A percentile compares a stretch with the other conserved stretches of the same genome.
Evolutionary conservation across 2,888 invertebrate species (phyloP).

Genomic region (Sisyra nigra): DNA sequence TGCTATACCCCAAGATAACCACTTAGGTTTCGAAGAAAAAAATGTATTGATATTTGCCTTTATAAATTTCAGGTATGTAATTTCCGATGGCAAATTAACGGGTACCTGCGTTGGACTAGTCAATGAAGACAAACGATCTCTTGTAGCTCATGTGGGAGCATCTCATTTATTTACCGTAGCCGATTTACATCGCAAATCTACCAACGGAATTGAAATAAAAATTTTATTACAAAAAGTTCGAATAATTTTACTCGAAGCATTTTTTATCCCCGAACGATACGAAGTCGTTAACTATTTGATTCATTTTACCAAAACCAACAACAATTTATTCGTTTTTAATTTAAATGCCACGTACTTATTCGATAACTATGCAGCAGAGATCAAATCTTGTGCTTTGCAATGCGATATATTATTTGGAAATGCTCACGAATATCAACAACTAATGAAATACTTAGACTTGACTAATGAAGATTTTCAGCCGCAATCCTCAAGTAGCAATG

Average conservation of each 20-base stretch:
- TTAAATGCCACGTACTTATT: conserved; percentile 37
- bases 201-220: conserved; percentile 11
- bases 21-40: no score
- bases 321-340: conserved; percentile 31
- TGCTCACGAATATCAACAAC: conserved; percentile 30
- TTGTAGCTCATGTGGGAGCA: conserved; percentile 38
- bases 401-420: conserved; percentile 40
- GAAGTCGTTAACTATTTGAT: conserved; percentile 28
- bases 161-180: conserved; percentile 26
- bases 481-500: conserved; percentile 8
- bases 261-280: conserved; percentile 34
- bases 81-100: conserved; percentile 24
- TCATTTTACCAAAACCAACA: conserved; percentile 23
- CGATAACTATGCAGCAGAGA: conserved; percentile 22
- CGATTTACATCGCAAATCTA: conserved; percentile 16
- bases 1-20: no score
- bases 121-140: conserved; percentile 26
- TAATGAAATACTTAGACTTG: conserved; percentile 22
- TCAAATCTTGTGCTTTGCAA: conserved; percentile 27
- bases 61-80: conserved; percentile 17
- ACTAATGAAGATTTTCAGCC: conserved; percentile 13
- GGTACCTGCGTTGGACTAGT: conserved; percentile 35
- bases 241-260: conserved; percentile 37
- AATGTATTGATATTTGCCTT: no score
- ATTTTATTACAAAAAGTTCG: conserved; percentile 17